Conservation (phyloP, 2,797 vertebrate genomes). For the Siniperca undulata region DNA sequence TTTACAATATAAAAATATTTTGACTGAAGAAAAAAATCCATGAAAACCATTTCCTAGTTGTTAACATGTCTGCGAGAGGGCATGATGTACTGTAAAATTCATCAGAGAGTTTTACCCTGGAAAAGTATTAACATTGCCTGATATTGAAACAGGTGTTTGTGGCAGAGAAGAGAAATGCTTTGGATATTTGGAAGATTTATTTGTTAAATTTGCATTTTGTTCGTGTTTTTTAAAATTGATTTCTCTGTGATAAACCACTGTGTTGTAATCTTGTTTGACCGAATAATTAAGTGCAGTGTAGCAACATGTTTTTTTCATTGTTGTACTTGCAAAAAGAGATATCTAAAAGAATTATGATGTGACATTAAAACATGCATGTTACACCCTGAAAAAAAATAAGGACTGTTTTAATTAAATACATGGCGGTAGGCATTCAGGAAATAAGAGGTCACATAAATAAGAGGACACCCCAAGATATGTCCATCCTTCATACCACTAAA, state of each 20-base stretch:
- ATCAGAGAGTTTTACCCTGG: constrained; percentile 4
- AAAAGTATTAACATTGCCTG: not conserved
- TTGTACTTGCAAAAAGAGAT: not conserved
- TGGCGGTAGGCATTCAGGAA: not conserved
- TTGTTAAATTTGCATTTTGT: not conserved
- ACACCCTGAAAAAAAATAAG: not conserved
- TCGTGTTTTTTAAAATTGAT: not conserved
- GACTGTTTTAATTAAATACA: not conserved
- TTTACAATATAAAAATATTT: constrained; percentile 57
- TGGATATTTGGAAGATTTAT: not conserved
- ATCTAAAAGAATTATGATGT: not conserved
- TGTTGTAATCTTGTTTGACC: not conserved
- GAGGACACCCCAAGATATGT: not conserved
- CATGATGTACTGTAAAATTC: constrained; percentile 9
- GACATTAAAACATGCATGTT: not conserved
- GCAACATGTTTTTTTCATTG: not conserved
- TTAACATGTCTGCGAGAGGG: constrained; percentile 29
- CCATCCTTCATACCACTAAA: not conserved
- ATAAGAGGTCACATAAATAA: not conserved
- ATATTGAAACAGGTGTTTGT: constrained; percentile 40
- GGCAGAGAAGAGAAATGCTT: not conserved
- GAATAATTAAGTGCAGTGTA: not conserved
- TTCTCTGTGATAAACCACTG: not conserved
- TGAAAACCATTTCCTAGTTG: constrained; percentile 27
- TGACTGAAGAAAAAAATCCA: constrained; percentile 19